phyloP scores from a whole-genome alignment of 2,797 vertebrate species.

The Pseudomugil tenellus region DNA sequence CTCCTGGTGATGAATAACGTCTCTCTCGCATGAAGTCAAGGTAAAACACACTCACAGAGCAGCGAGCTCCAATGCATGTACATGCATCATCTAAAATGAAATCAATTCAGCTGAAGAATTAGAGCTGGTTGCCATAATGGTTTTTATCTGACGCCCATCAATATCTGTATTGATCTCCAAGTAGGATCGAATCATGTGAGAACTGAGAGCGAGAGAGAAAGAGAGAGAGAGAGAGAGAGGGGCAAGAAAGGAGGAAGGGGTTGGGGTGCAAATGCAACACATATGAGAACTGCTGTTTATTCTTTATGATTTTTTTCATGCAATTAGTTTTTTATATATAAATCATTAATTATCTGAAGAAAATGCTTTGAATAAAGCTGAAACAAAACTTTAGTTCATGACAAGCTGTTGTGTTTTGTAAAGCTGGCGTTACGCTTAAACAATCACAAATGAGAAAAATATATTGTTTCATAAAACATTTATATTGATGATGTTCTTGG shows the following conservation, averaged over 20 bases:
- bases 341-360: background rate
- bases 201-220: conserved; percentile 11
- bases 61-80: conserved; percentile 63
- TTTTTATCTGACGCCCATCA: conserved; percentile 78
- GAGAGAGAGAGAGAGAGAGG: background rate
- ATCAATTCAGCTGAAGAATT: conserved; percentile 82
- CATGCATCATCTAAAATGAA: conserved; percentile 83
- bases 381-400: too few relatives aligned
- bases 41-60: conserved; percentile 78
- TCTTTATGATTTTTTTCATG: conserved; percentile 30
- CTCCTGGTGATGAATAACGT: conserved; percentile 81
- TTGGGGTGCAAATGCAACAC: conserved; percentile 15
- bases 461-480: background rate
- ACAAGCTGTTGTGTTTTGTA: background rate
- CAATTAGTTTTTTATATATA: conserved; percentile 11
- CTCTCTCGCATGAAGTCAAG: conserved; percentile 80
- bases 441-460: background rate
- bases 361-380: too few relatives aligned
- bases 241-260: too few relatives aligned
- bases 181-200: conserved; percentile 60
- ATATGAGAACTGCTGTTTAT: conserved; percentile 49
- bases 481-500: background rate
- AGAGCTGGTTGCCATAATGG: conserved; percentile 75
- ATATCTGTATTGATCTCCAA: conserved; percentile 72
- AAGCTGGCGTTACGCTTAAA: background rate